Conservation (phyloP, 2,113 vertebrate genomes). For the Butorides virescens region DNA sequence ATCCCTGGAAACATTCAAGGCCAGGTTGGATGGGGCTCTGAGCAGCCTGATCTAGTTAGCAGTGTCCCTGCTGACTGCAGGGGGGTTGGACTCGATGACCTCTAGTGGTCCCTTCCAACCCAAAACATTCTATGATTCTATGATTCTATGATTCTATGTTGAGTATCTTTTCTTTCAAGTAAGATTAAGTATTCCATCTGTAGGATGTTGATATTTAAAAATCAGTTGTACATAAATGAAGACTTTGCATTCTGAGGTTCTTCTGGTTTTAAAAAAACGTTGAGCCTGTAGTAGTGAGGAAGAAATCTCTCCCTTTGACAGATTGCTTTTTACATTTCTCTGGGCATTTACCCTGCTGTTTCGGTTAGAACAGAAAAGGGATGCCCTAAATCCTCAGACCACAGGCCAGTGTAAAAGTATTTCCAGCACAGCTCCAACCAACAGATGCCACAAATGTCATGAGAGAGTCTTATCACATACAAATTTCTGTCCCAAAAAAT, state of each 20-base stretch:
- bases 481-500: background rate
- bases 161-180: background rate
- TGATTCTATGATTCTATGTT: too few relatives aligned
- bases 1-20: too few relatives aligned
- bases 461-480: background rate
- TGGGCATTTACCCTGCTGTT: background rate
- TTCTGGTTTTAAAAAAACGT: background rate
- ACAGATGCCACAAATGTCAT: background rate
- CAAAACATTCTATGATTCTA: too few relatives aligned
- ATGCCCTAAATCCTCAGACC: background rate
- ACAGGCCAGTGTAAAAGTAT: background rate
- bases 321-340: background rate
- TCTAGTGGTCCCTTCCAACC: too few relatives aligned
- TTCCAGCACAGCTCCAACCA: background rate
- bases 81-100: too few relatives aligned
- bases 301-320: background rate
- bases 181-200: background rate
- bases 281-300: background rate
- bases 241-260: background rate
- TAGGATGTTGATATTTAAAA: slow-evolving; percentile 1
- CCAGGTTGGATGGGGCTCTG: too few relatives aligned
- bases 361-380: background rate
- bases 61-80: too few relatives aligned
- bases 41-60: too few relatives aligned
- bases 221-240: background rate